A percentile compares a stretch with the other conserved stretches of the same genome.
phyloP scores from a whole-genome alignment of 1,140 invertebrate species.

The Magallana angulata region DNA sequence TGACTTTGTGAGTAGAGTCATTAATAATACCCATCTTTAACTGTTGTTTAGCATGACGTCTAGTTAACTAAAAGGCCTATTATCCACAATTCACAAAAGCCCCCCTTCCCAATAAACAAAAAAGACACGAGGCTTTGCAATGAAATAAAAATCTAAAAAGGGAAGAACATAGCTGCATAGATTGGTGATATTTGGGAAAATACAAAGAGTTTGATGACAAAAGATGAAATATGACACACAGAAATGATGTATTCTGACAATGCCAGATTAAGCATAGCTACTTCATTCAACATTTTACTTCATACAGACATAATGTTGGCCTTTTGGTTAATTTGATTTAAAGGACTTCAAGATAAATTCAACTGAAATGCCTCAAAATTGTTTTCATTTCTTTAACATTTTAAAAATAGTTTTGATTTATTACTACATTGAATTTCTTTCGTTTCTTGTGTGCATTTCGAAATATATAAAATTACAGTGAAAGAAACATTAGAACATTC shows the following conservation, averaged over 20 bases:
- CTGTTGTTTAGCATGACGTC: background rate
- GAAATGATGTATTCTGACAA: background rate
- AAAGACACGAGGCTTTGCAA: background rate
- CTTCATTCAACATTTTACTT: background rate
- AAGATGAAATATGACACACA: background rate
- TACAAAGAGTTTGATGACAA: background rate
- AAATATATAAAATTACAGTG: too few species aligned
- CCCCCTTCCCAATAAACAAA: background rate
- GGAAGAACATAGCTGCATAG: slow-evolving; percentile 25
- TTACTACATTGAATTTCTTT: too few species aligned
- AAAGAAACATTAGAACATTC: too few species aligned
- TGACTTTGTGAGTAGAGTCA: background rate
- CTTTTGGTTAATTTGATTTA: background rate
- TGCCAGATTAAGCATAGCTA: background rate
- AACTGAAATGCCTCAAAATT: background rate
- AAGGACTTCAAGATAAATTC: background rate
- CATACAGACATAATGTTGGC: slow-evolving; percentile 1
- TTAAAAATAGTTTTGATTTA: too few species aligned
- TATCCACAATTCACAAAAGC: background rate
- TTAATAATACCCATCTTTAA: background rate
- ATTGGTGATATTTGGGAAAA: slow-evolving; percentile 27
- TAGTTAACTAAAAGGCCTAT: background rate
- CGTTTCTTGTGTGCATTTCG: too few species aligned
- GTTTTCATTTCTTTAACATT: too few species aligned
- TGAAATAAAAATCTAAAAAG: background rate